Evolutionary conservation across 2,797 vertebrate species (phyloP), one percentile per base, ranked within the genome.

Genomic region (Trematomus bernacchii): DNA sequence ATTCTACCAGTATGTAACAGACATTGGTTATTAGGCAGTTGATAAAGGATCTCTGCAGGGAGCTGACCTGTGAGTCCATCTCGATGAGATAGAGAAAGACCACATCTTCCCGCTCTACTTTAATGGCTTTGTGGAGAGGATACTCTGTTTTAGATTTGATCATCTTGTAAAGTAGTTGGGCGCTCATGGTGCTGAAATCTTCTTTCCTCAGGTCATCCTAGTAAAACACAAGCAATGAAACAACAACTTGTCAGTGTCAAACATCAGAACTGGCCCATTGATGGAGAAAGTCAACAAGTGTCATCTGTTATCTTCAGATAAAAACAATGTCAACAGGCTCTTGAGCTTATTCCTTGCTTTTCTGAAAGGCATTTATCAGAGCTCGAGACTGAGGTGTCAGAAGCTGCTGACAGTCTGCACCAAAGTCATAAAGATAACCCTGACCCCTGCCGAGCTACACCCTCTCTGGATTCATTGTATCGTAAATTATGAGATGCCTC

Each of bases 101-200:
- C 27, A 99, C 98, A 53, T 99, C 98, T 90, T 99, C 98, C 80
- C 98, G 92, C 86, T 99, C 98, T 30, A 99, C 96, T 93, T 97
- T 98, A 89, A 99, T 99, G 76, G 98, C 98, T 93, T 99, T 99
- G 88, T 99, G 98, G 66, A 99, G 94, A 15, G 98, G 97, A 86
- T 94, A 99, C 70, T 99, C 97, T 0, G 98, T 99, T 94, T 99
- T 99, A 3, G 98, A 99, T 82, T 99, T 98, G 90, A 99, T 98
- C 98, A 99, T 99, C 94, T 99, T 99, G 89, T 97, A 99, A 53
- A 99, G 82, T 10, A 99, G 93, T 89, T 97, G 98, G 69, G 98
- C 98, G 69, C 97, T 98, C 97, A 99, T 97, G 80, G 96, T 98
- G 87, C 97, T 98, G 90, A 99, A 99, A 79, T 99, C 98, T 76